A percentile compares a stretch with the other conserved stretches of the same genome.
Evolutionary conservation across 2,113 vertebrate species (phyloP).

Genomic region (Scartelaos histophorus): DNA sequence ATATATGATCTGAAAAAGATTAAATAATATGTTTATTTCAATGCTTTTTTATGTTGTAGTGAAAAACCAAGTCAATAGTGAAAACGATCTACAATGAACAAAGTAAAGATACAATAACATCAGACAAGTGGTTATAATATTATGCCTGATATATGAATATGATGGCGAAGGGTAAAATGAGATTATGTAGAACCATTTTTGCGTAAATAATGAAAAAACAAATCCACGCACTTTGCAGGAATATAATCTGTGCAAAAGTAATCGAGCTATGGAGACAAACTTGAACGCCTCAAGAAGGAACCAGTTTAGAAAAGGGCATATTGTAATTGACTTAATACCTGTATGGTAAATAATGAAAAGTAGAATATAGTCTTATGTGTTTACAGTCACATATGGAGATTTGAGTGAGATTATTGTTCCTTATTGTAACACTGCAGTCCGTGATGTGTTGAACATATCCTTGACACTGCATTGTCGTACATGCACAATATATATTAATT

Average conservation of each 20-base stretch:
- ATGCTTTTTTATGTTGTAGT: no score
- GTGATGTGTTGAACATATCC: constrained; percentile 77
- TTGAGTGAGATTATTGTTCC: constrained; percentile 13
- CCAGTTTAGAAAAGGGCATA: background rate
- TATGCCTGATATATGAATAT: background rate
- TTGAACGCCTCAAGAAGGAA: constrained; percentile 6
- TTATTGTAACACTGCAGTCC: constrained; percentile 24
- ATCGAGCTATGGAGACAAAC: constrained; percentile 10
- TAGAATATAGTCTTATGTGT: constrained; percentile 9
- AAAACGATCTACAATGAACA: background rate
- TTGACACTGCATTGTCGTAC: constrained; percentile 34
- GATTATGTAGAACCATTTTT: constrained; percentile 37
- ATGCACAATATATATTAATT: constrained; percentile 59
- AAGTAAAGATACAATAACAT: background rate
- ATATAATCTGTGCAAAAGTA: constrained; percentile 16
- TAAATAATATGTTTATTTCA: no score
- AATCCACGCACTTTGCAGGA: constrained; percentile 30
- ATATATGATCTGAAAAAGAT: no score
- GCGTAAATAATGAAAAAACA: constrained; percentile 28
- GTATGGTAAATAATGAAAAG: constrained; percentile 1
- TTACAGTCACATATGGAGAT: constrained; percentile 28
- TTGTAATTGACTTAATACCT: constrained; percentile 11
- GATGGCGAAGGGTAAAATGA: constrained; percentile 30
- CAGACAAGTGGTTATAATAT: background rate
- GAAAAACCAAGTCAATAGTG: no score